Evolutionary conservation across 2,888 invertebrate genomes (phyloP), one percentile per base, ranked within the genome.

Genomic region (Leptinotarsa tumamoca): DNA sequence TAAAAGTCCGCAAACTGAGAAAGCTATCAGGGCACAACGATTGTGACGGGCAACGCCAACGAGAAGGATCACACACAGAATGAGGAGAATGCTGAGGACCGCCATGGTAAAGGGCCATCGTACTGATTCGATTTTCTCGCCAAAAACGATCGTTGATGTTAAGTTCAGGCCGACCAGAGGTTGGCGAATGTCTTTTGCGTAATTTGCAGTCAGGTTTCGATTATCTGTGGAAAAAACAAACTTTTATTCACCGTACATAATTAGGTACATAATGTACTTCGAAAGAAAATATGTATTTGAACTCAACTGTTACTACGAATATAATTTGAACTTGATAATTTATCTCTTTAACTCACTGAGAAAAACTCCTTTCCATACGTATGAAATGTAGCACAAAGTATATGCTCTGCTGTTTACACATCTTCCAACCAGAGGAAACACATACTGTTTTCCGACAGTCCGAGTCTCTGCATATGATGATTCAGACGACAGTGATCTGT

Each of bases 101-200:
- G 94, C 95, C 92, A 97, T 96, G 76, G 97, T 97, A 81, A 95
- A 93, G 61, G 96, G 95, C 97, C 97, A 97, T 85, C 95, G 92
- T 14, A 83, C 73, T 81, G 93, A 91, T 88, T 95, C 95, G 90
- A 93, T 91, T 88, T 92, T 92, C 89, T 94, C 94, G 63, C 92
- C 92, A 63, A 92, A 87, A 67, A 87, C 88, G 74, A 93, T 89
- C 76, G 90, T 90, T 52, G 90, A 89, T 58, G 93, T 92, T 82
- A 96, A 89, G 80, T 93, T 92, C 71, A 96, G 92, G 61, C 93
- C 92, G 80, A 92, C 91, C 76, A 95, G 87, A 7, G 83, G 82
- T 72, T 92, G 90, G 77, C 94, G 90, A 79, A 96, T 92, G 85
- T 95, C 95, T 78, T 93, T 92, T 27, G 94, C 95, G 4, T 95